These are phyloP conservation scores for Monomorium pharaonis DNA, from an alignment of 1,140 invertebrate genomes.

Conservation along the genomic window DNA sequence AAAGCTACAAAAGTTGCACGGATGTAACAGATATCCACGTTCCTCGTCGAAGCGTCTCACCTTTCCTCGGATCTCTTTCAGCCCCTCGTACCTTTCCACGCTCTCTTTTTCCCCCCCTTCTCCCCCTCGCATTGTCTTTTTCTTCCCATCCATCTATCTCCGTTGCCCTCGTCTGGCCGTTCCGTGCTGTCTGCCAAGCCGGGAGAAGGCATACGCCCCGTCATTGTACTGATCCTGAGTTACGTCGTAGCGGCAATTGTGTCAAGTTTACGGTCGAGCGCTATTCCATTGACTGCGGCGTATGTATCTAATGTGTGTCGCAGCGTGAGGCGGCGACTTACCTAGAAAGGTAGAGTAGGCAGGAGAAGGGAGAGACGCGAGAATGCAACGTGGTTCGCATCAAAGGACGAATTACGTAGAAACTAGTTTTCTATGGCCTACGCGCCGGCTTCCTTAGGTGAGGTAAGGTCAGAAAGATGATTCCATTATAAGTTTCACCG, in stretches of 20 bases:
- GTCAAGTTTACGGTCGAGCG: constrained; percentile 74
- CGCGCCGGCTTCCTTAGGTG: constrained; percentile 54
- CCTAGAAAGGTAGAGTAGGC: background rate
- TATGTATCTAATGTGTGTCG: constrained; percentile 53
- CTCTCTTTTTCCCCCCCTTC: background rate
- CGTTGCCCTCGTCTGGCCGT: background rate
- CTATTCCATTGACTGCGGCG: constrained; percentile 66
- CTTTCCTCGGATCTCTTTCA: constrained; percentile 43
- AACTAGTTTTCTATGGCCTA: constrained; percentile 71
- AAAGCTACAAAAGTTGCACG: constrained; percentile 24
- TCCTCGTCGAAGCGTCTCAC: constrained; percentile 6
- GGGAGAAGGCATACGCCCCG: background rate
- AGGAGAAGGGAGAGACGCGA: background rate
- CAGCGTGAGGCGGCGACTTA: constrained; percentile 13
- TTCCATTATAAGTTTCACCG: constrained; percentile 70
- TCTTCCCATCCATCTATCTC: constrained; percentile 54
- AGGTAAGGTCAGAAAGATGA: constrained; percentile 62
- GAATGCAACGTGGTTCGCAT: constrained; percentile 54
- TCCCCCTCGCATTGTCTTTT: constrained; percentile 55
- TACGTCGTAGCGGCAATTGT: constrained; percentile 70
- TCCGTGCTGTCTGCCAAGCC: constrained; percentile 10
- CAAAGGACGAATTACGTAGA: constrained; percentile 70
- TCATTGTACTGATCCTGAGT: constrained; percentile 71
- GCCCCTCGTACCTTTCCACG: background rate
- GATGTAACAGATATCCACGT: constrained; percentile 36